phyloP scores from a whole-genome alignment of 2,113 vertebrate genomes.

The Myxocyprinus asiaticus region DNA sequence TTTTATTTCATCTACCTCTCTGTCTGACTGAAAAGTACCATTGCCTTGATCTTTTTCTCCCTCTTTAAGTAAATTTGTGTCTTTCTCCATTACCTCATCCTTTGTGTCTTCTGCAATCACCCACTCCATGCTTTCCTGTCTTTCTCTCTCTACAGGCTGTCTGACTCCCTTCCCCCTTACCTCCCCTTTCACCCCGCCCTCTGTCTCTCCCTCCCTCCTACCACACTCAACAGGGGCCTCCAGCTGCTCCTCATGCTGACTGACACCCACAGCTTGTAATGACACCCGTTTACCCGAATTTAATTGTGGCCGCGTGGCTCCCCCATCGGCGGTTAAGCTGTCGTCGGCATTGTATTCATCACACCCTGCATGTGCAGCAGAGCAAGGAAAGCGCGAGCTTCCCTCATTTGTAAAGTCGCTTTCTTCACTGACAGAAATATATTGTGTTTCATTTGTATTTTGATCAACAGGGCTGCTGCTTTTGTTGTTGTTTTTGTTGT shows the following conservation, averaged over 20 bases:
- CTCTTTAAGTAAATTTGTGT: conserved; percentile 37
- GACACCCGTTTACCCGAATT: conserved; percentile 70
- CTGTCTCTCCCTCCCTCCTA: conserved; percentile 60
- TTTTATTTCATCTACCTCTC: conserved; percentile 53
- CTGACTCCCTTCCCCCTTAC: conserved; percentile 68
- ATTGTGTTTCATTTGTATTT: conserved; percentile 34
- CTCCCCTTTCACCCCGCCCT: conserved; percentile 64
- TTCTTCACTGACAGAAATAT: conserved; percentile 13
- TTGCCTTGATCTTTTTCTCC: conserved; percentile 53
- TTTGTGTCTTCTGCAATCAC: conserved; percentile 69
- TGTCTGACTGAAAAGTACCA: conserved; percentile 23
- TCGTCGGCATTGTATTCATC: conserved; percentile 55
- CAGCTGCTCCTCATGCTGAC: conserved; percentile 56
- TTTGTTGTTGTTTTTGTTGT: conserved; percentile 21
- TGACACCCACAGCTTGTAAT: conserved; percentile 69
- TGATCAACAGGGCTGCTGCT: background rate
- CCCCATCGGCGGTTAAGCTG: conserved; percentile 61
- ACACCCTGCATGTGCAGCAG: conserved; percentile 52
- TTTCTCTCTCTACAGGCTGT: conserved; percentile 56
- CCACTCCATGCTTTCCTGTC: conserved; percentile 61
- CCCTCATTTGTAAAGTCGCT: conserved; percentile 26
- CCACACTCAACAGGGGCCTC: conserved; percentile 11
- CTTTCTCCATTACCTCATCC: conserved; percentile 55
- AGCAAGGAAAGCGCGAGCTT: conserved; percentile 3
- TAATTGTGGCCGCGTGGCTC: conserved; percentile 66